Evolutionary conservation across 2,888 invertebrate species (phyloP).

Genomic region (Torymus auratus): DNA sequence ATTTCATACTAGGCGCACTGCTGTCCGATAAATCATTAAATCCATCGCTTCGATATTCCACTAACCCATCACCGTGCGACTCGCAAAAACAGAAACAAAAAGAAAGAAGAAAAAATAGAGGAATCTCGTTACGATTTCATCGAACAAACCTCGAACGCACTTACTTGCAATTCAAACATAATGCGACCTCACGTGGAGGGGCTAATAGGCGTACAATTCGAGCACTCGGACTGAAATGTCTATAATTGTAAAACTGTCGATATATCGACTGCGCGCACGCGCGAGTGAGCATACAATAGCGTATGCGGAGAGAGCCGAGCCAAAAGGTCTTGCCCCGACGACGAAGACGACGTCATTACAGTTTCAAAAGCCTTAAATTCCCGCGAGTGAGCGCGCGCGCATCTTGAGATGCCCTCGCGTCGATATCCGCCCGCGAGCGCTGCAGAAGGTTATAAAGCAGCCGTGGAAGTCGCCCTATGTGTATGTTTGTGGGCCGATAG

Average conservation of each 20-base stretch:
- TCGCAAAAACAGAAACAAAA: too few species aligned
- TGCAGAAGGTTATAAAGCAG: slow-evolving; percentile 24
- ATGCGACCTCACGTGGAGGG: not conserved
- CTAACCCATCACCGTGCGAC: too few species aligned
- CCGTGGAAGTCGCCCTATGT: too few species aligned
- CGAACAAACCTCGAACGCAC: slow-evolving; percentile 1
- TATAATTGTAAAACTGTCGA: slow-evolving; percentile 51
- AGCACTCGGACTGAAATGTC: slow-evolving; percentile 27
- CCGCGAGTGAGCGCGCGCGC: slow-evolving; percentile 7
- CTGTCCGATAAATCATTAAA: too few species aligned
- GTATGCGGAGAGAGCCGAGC: slow-evolving; percentile 16
- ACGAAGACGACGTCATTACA: slow-evolving; percentile 31
- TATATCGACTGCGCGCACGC: slow-evolving; percentile 34
- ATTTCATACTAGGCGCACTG: not conserved
- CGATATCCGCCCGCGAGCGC: slow-evolving; percentile 31
- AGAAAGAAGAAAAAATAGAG: too few species aligned
- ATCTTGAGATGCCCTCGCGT: slow-evolving; percentile 27
- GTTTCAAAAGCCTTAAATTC: slow-evolving; percentile 51
- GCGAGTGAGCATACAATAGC: slow-evolving; percentile 22
- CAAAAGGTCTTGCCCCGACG: slow-evolving; percentile 20
- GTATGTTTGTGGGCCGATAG: too few species aligned
- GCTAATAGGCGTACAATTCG: slow-evolving; percentile 30
- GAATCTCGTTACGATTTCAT: not conserved
- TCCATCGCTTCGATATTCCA: too few species aligned
- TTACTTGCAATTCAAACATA: too few species aligned